These are phyloP conservation scores for Ceyx margarethae DNA, from an alignment of 2,113 vertebrate species.

Conservation along the genomic window DNA sequence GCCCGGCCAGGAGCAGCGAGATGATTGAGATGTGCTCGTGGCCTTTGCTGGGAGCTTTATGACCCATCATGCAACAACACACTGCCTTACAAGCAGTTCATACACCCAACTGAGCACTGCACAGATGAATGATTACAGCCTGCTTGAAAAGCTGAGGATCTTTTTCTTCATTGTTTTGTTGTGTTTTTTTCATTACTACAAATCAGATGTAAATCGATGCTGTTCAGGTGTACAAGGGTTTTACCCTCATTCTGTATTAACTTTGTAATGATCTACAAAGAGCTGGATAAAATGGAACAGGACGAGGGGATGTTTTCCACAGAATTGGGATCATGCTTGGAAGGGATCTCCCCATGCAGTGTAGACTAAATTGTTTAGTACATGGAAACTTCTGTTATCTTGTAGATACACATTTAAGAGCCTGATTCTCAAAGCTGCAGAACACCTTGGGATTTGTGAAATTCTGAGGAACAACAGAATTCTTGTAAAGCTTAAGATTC, in stretches of 20 bases:
- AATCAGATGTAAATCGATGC: not conserved
- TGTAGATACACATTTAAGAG: not conserved
- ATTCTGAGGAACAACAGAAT: not conserved
- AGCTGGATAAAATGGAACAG: not conserved
- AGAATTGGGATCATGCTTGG: not conserved
- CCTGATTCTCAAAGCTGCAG: not conserved
- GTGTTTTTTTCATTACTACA: not conserved
- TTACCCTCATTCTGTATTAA: not conserved
- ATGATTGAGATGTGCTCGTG: not conserved
- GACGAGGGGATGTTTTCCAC: not conserved
- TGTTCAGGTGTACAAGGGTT: not conserved
- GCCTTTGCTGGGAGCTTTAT: not conserved
- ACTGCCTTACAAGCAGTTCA: not conserved
- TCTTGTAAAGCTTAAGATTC: not conserved
- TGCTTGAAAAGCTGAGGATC: not conserved
- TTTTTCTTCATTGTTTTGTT: not conserved
- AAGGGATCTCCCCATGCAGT: not conserved
- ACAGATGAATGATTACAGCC: not conserved
- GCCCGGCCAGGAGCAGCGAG: not conserved
- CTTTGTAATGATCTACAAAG: not conserved
- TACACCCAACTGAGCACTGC: not conserved
- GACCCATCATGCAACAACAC: not conserved
- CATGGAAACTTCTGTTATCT: not conserved
- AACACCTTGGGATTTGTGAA: not conserved
- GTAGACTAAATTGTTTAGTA: not conserved